Evolutionary conservation across 2,888 invertebrate species (phyloP), one percentile per base, ranked within the genome.

Genomic region (Brenthis daphne): DNA sequence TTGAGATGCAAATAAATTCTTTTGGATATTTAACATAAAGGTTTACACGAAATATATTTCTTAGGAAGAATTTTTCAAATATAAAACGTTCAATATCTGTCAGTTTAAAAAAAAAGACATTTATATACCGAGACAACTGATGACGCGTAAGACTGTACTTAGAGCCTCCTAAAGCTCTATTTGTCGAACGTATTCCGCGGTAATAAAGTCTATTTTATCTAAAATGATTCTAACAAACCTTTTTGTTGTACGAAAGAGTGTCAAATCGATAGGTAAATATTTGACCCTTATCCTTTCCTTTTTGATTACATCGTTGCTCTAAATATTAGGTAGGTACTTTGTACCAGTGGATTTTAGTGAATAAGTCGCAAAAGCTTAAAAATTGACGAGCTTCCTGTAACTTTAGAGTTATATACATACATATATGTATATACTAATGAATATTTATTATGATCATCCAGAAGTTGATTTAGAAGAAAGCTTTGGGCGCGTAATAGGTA

Each of bases 251-350:
- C 69, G 67, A 68, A 71, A 70, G 69, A 71, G 69, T 73, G 68
- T 68, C 71, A 71, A 73, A 68, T 73, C 73, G 68, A 69, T 68
- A 67, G 65, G 69, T 67, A 73, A 74, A 74, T 71, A 74, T 73
- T 74, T 71, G 70, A 63, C 37, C 37, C 43, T 67, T 65, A 68
- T 64, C 57, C 57, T 61, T 61, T 60, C 33, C 56, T 57, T 57
- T 56, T 13, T 70, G 65, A 67, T 70, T 68, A 67, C 61, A 65
- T 54, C 61, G 24, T 51, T 48, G 47, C 29, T 48, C 53, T n/a
- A 57, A 57, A 67, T 50, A 60, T 70, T 55, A 48, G 12, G 2
- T 55, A 48, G 12, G 2, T n/a, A 11, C 11, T 14, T 11, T 43
- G 8, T 29, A 29, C 5, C 29, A 58, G 47, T 14, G 33, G 56